Percentiles rank a stretch among this genome's conserved stretches.
Conservation (phyloP, 2,113 vertebrate species). For the Myanophis thanlyinensis region DNA sequence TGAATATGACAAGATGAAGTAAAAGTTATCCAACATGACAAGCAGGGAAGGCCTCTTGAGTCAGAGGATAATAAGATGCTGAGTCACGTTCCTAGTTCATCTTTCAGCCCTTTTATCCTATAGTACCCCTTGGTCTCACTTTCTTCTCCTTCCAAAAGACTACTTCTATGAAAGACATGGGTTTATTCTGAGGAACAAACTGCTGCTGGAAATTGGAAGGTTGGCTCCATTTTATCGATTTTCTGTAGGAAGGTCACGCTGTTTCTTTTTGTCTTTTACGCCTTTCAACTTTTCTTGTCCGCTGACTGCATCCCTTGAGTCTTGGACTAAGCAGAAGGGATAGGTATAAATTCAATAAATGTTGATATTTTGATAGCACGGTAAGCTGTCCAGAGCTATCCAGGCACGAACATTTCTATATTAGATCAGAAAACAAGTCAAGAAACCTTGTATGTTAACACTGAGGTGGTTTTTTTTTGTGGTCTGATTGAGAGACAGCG, state of each 20-base stretch:
- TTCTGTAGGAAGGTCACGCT: neutral
- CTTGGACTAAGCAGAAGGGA: neutral
- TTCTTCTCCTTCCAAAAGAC: neutral
- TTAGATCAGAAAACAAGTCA: neutral
- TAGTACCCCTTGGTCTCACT: neutral
- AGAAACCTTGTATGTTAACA: neutral
- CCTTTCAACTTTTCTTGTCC: neutral
- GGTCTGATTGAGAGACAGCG: neutral
- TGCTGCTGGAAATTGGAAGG: neutral
- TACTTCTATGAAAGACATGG: neutral
- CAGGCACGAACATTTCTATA: neutral
- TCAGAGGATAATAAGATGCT: neutral
- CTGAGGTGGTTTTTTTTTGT: too few relatives aligned
- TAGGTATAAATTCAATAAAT: neutral
- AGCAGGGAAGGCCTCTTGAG: neutral
- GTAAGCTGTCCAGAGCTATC: neutral
- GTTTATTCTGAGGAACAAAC: neutral
- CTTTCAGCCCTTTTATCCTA: neutral
- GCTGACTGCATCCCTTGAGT: neutral
- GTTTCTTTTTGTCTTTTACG: neutral
- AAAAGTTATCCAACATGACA: neutral
- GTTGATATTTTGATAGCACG: neutral
- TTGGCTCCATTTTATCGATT: neutral
- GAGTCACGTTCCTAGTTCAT: neutral
- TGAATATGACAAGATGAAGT: neutral